phyloP scores from a whole-genome alignment of 2,113 vertebrate genomes.

The Psittacus erithacus region DNA sequence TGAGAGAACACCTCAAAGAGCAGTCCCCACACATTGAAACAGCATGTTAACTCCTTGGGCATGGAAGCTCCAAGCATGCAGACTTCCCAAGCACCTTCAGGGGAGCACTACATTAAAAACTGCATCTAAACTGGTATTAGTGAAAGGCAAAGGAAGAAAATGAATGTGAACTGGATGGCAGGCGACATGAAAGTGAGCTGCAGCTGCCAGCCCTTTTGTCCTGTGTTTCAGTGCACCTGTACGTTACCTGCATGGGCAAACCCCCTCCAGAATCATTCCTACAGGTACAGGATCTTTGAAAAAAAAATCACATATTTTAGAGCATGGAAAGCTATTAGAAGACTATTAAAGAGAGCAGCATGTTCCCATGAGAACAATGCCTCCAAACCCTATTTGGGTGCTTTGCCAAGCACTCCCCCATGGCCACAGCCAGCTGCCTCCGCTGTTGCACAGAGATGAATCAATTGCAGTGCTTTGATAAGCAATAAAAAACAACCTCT shows the following conservation, averaged over 20 bases:
- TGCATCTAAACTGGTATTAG: not conserved
- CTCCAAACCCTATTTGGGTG: not conserved
- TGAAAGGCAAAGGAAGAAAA: not conserved
- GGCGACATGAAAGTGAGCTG: not conserved
- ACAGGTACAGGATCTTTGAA: rapidly evolving
- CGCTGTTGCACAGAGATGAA: not conserved
- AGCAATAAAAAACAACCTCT: not conserved
- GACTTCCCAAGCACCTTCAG: not conserved
- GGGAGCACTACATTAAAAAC: not conserved
- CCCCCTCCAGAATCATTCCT: not conserved
- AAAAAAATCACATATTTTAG: rapidly evolving
- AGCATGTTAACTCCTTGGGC: not conserved
- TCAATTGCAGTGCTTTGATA: not conserved
- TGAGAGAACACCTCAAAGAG: not conserved
- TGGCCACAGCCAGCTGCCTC: not conserved
- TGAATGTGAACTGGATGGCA: rapidly evolving
- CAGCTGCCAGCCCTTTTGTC: not conserved
- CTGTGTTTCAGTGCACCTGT: not conserved
- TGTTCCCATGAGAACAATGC: not conserved
- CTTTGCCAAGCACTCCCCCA: not conserved
- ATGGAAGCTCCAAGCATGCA: not conserved
- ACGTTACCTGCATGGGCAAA: rapidly evolving
- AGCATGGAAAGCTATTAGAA: not conserved
- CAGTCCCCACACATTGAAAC: not conserved
- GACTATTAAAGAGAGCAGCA: not conserved